Base-by-base conservation (phyloP, 1,140 invertebrate species). In the Lepidotrigona ventralis region DNA sequence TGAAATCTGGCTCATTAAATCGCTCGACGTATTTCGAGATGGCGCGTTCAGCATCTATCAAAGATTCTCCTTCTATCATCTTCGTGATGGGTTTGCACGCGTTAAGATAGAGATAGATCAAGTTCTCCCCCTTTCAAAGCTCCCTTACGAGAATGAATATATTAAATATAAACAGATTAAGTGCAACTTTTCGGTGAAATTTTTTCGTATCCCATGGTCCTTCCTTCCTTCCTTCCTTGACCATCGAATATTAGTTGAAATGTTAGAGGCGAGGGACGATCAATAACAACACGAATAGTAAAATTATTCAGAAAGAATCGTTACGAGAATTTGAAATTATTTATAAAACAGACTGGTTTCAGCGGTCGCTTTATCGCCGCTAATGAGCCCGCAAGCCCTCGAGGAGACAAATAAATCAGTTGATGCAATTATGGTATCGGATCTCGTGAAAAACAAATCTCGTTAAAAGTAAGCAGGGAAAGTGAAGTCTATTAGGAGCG, bases 1-100 rank as follows among this genome's bases (percentile, higher is more conserved):
- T 90, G 74, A 90, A 90, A 90, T 90, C 89, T 85, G 89, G 70
- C 89, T 90, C 89, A 85, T 90, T 90, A 90, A 88, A 80, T 86
- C 85, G 76, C 79, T 81, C n/a, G 71, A 70, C 39, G 80, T 81
- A 79, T 83, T 86, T 83, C 87, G 86, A 86, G 88, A 83, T 71
- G 56, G 63, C 75, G 69, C 39, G 81, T 21, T 83, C 82, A 74
- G 79, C 56, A 60, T 33, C 85, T 23, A 66, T 83, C 83, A 88
- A 88, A 88, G 81, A 63, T 29, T 6, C 33, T 46, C 39, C 29
- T 26, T 46, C 68, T 11, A 53, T 4, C 26, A 12, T n/a, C 2
- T 3, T 70, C 53, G 2, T 21, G 51, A 58, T 77, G 68, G 63
- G 74, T 68, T 79, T 33, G 68, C 75, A 51, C 81, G 56, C 68